These are phyloP conservation scores for Astreopora myriophthalma DNA, from an alignment of 64 coral and sea anemone species.

Conservation along the genomic window DNA sequence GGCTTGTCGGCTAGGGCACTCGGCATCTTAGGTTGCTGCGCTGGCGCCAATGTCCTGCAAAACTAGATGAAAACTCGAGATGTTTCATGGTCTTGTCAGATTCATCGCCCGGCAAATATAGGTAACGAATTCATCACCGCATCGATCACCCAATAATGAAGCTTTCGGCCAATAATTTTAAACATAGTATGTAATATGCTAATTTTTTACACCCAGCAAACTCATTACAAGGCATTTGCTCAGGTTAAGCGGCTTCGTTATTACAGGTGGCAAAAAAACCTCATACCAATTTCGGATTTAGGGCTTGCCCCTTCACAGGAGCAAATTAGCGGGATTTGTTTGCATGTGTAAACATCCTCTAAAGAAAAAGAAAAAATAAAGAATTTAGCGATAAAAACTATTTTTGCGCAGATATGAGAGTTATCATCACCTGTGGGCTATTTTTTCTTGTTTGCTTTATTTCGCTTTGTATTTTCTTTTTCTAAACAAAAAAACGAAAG, in stretches of 20 bases:
- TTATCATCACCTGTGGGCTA: neutral
- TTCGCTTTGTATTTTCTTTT: neutral
- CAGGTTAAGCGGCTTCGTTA: neutral
- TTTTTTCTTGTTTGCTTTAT: neutral
- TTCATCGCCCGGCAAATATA: neutral
- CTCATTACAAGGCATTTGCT: neutral
- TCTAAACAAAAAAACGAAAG: too few relatives aligned
- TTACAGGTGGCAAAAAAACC: neutral
- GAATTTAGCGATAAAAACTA: too few relatives aligned
- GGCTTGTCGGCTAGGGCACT: neutral
- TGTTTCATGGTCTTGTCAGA: neutral
- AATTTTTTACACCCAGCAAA: neutral
- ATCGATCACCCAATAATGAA: neutral
- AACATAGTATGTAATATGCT: slow-evolving; percentile 3
- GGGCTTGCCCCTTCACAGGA: neutral
- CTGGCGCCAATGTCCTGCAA: neutral
- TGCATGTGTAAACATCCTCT: neutral
- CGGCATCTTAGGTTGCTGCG: neutral
- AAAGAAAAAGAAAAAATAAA: too few relatives aligned
- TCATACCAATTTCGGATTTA: neutral
- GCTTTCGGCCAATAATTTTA: neutral
- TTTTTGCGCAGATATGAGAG: neutral
- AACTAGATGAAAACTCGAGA: neutral
- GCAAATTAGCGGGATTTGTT: neutral
- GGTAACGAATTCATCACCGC: neutral